These are phyloP conservation scores for Fukomys damarensis DNA, from an alignment of 2,113 vertebrate species.

Conservation along the genomic window DNA sequence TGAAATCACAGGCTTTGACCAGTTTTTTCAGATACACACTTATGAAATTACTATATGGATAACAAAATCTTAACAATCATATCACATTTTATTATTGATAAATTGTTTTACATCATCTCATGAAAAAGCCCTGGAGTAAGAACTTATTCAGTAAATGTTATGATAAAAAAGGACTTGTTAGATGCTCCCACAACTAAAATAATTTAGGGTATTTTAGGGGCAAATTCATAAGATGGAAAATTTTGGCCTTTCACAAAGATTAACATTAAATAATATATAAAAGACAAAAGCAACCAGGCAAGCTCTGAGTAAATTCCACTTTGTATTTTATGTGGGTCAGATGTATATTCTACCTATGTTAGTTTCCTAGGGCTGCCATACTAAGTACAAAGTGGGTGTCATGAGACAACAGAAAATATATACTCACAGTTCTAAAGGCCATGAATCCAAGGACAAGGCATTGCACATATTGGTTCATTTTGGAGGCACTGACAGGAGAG, in stretches of 20 bases:
- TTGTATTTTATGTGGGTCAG: constrained; percentile 12
- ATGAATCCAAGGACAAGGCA: neutral
- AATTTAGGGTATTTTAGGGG: neutral
- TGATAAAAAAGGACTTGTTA: neutral
- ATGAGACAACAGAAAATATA: neutral
- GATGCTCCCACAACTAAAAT: neutral
- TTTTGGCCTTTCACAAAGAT: constrained; percentile 2
- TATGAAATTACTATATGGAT: constrained; percentile 47
- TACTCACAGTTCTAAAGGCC: neutral
- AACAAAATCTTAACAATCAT: constrained; percentile 38
- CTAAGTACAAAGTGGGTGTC: neutral
- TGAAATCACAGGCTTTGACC: constrained; percentile 37
- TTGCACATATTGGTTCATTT: neutral
- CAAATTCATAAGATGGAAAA: neutral
- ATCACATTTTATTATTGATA: constrained; percentile 4
- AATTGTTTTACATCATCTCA: constrained; percentile 27
- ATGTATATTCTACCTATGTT: neutral
- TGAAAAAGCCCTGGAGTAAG: neutral
- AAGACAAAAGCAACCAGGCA: constrained; percentile 6
- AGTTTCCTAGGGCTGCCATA: neutral
- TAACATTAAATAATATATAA: constrained; percentile 19
- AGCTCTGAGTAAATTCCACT: neutral
- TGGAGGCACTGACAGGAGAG: neutral
- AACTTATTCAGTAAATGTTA: constrained; percentile 2
- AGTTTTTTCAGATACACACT: constrained; percentile 62